These are phyloP conservation scores for Protonemura montana DNA, from an alignment of 2,888 invertebrate genomes.

Conservation along the genomic window DNA sequence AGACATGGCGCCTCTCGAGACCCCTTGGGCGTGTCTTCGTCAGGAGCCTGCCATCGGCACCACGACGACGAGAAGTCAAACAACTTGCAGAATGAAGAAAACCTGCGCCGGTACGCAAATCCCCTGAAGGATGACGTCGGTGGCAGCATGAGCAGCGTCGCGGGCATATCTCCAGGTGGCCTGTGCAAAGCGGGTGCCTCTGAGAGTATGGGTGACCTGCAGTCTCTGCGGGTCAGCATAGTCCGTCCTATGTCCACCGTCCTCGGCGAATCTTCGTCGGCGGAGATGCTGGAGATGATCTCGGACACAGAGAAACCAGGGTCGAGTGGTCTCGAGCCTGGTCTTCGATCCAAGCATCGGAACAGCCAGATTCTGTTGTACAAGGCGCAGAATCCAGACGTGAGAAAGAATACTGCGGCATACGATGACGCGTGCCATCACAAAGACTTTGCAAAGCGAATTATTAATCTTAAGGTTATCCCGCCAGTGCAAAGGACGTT, in stretches of 20 bases:
- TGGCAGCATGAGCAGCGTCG: slow-evolving; percentile 31
- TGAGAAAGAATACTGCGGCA: slow-evolving; percentile 81
- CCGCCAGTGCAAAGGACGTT: slow-evolving; percentile 51
- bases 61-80: slow-evolving; percentile 89
- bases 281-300: slow-evolving; percentile 71
- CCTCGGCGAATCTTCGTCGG: slow-evolving; percentile 55
- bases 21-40: slow-evolving; percentile 41
- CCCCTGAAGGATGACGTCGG: slow-evolving; percentile 62
- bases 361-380: slow-evolving; percentile 74
- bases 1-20: slow-evolving; percentile 52
- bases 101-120: slow-evolving; percentile 82
- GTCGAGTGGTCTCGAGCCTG: slow-evolving; percentile 30
- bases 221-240: slow-evolving; percentile 57
- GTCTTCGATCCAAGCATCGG: slow-evolving; percentile 57
- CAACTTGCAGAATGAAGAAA: slow-evolving; percentile 90
- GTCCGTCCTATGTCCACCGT: slow-evolving; percentile 59
- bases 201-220: slow-evolving; percentile 50
- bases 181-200: slow-evolving; percentile 44
- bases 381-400: slow-evolving; percentile 85
- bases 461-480: slow-evolving; percentile 56
- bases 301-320: slow-evolving; percentile 53
- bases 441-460: slow-evolving; percentile 81
- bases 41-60: slow-evolving; percentile 50
- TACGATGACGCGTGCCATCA: slow-evolving; percentile 65
- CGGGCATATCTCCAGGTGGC: slow-evolving; percentile 31